These are phyloP conservation scores for Brassicogethes aeneus DNA, from an alignment of 2,888 invertebrate genomes.

Conservation along the genomic window DNA sequence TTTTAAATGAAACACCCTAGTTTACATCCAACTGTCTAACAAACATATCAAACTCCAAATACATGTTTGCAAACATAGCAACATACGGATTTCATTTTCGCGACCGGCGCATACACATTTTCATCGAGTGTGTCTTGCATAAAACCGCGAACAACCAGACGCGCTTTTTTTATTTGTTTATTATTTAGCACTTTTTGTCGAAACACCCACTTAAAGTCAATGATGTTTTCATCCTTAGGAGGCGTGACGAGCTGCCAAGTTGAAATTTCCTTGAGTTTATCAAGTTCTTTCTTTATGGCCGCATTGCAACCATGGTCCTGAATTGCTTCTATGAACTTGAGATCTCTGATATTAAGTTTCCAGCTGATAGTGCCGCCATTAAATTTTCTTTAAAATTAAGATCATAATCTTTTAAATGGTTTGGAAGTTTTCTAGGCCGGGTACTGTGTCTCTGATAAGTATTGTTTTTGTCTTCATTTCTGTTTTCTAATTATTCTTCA, in stretches of 20 bases:
- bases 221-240: constrained; percentile 9
- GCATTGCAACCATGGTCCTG: constrained; percentile 9
- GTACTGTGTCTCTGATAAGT: background rate
- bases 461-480: background rate
- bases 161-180: constrained; percentile 10
- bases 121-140: constrained; percentile 2
- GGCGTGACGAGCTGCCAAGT: constrained; percentile 12
- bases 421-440: background rate
- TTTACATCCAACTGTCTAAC: background rate
- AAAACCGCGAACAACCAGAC: constrained; percentile 14
- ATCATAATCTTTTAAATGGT: background rate
- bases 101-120: constrained; percentile 4
- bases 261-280: constrained; percentile 7
- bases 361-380: constrained; percentile 6
- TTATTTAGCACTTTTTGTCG: constrained; percentile 10
- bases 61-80: constrained; percentile 4
- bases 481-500: background rate
- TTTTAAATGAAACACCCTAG: no score
- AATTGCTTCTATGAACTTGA: constrained; percentile 9
- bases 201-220: constrained; percentile 17
- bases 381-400: constrained; percentile 5
- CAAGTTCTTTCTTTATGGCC: constrained; percentile 9
- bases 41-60: constrained; percentile 2
- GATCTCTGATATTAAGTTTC: constrained; percentile 2
- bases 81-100: constrained; percentile 3